phyloP scores from a whole-genome alignment of 2,113 vertebrate genomes.

The Leucosticte australis region DNA sequence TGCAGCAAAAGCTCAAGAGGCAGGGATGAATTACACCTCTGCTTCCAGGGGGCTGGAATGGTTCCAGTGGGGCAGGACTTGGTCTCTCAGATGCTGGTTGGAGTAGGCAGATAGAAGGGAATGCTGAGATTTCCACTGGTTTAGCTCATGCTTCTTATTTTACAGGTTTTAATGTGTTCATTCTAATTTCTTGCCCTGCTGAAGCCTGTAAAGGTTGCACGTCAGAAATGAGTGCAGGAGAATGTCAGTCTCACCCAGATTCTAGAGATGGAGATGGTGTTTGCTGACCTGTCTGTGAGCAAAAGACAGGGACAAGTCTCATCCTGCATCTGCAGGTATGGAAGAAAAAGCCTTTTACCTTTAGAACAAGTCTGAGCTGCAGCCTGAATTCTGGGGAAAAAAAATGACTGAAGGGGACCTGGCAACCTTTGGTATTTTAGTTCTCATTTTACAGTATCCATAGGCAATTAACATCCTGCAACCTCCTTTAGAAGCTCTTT shows the following conservation, averaged over 20 bases:
- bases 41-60: not conserved
- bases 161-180: not conserved
- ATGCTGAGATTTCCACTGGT: not conserved
- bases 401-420: constrained; percentile 54
- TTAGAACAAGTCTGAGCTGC: constrained; percentile 39
- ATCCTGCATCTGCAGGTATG: not conserved
- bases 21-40: not conserved
- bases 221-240: not conserved
- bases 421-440: constrained; percentile 65
- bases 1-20: not conserved
- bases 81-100: not conserved
- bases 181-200: not conserved
- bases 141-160: not conserved
- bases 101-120: not conserved
- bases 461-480: constrained; percentile 65
- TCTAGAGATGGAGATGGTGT: not conserved
- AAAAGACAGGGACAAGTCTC: constrained; percentile 18
- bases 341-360: constrained; percentile 37
- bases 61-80: not conserved
- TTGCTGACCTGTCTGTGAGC: constrained; percentile 28
- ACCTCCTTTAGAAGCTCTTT: constrained; percentile 55
- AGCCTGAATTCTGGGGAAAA: not conserved
- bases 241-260: not conserved
- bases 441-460: constrained; percentile 62
- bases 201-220: constrained; percentile 10